Base-by-base conservation (phyloP, 2,113 vertebrate genomes). In the Macroglossus sobrinus region DNA sequence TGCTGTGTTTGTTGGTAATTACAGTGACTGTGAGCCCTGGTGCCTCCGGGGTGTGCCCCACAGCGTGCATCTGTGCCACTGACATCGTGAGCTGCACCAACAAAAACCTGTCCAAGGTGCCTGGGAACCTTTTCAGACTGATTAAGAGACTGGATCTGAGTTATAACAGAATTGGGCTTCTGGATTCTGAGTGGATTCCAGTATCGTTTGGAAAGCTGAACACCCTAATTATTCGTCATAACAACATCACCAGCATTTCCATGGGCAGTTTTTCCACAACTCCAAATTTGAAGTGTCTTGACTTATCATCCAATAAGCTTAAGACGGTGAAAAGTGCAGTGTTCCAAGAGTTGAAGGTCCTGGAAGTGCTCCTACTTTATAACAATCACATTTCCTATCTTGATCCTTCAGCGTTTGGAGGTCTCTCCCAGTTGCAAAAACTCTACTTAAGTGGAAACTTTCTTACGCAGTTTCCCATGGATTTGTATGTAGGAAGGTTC, bases 371-470 rank as follows among this genome's bases (percentile, higher is more conserved):
- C 53, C 98, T 99, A 95, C 99, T 99, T 47, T 99, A 99, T 96
- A 99, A 99, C 98, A 99, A 99, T 95, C 98, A 90, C 33, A 99
- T 99, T 0, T 89, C 88, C 0, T 97, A 78, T 0, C 99, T 99
- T 18, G 99, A 99, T 69, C 98, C 98, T 57, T 88, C 98, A 0
- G 99, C 99, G 0, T 98, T 99, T 30, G 47, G 97, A 21, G 98
- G 98, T 50, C 98, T 99, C 61, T 95, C 97, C 0, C 98, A 98
- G 21, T 97, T 99, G 84, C 98, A 97, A 9, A 99, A 99, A 95
- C 99, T 99, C 96, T 99, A 99, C 98, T 94, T 99, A 82, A 99
- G 99, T 96, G 99, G 99, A 97, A 99, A 99, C 98, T 98, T 98
- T 35, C 98, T 99, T 88, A 99, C 99, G 0, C 98, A 99, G 93